phyloP scores from a whole-genome alignment of 2,888 invertebrate genomes.

The Nymphalis c-album region DNA sequence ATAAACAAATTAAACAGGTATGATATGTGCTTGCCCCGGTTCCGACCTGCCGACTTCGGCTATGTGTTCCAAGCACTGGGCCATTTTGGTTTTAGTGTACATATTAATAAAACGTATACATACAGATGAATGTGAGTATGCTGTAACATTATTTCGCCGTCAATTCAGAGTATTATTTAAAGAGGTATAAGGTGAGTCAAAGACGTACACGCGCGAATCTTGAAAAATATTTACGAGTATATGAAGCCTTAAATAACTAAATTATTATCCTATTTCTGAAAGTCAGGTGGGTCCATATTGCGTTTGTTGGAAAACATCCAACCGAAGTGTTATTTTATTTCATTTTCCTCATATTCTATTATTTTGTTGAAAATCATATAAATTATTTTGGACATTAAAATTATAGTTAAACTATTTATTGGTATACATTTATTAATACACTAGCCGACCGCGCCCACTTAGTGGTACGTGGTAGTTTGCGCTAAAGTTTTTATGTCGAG shows the following conservation, averaged over 20 bases:
- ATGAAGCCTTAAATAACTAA: conserved; percentile 15
- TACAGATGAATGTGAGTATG: neutral
- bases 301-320: conserved; percentile 20
- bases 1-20: no score
- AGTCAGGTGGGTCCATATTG: conserved; percentile 14
- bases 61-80: no score
- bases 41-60: no score
- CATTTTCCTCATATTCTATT: conserved; percentile 10
- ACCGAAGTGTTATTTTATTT: conserved; percentile 20
- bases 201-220: conserved; percentile 11
- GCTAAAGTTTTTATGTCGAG: no score
- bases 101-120: no score
- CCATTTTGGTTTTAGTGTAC: no score
- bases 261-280: conserved; percentile 22
- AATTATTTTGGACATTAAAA: no score
- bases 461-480: no score
- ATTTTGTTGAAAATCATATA: conserved; percentile 3
- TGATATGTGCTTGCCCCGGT: no score
- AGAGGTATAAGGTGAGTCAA: conserved; percentile 16
- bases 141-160: neutral
- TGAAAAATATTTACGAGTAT: conserved; percentile 23
- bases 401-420: no score
- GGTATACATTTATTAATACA: no score
- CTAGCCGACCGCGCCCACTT: no score
- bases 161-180: neutral